Percentiles rank a stretch among this genome's conserved stretches.
These are phyloP conservation scores for Pangasius sanitwongsei DNA, from an alignment of 2,797 vertebrate genomes.

Conservation along the genomic window DNA sequence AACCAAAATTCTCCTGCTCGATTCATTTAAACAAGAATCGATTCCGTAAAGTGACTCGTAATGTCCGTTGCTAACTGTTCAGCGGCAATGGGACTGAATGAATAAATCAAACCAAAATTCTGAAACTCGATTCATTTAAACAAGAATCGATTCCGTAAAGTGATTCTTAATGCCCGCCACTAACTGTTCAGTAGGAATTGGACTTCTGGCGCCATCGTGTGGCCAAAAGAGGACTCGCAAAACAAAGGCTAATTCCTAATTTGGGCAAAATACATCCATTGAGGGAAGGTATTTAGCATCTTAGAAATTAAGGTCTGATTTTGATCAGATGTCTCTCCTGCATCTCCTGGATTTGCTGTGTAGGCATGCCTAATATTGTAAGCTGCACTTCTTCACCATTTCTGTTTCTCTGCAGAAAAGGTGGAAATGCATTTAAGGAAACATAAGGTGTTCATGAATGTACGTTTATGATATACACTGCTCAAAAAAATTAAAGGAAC, in stretches of 20 bases:
- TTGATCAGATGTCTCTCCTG: not conserved
- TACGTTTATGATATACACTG: not conserved
- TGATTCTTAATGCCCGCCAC: not conserved
- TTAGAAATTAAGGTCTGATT: not conserved
- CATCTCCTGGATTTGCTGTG: not conserved
- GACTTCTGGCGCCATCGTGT: constrained; percentile 37
- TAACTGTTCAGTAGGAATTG: not conserved
- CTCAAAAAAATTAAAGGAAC: too few species aligned
- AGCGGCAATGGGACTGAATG: not conserved
- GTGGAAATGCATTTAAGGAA: not conserved
- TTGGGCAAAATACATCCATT: not conserved
- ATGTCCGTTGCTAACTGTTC: not conserved
- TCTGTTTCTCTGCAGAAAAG: not conserved
- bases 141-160: not conserved
- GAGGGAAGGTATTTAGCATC: not conserved
- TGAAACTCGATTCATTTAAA: not conserved
- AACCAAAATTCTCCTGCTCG: not conserved
- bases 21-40: not conserved
- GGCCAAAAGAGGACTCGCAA: constrained; percentile 8
- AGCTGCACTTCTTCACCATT: not conserved
- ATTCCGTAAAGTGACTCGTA: not conserved
- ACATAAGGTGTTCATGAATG: not conserved
- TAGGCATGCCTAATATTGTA: not conserved
- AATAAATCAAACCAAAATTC: not conserved
- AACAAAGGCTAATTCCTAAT: not conserved